These are phyloP conservation scores for Zeuzera pyrina DNA, from an alignment of 2,888 invertebrate genomes.

Conservation along the genomic window DNA sequence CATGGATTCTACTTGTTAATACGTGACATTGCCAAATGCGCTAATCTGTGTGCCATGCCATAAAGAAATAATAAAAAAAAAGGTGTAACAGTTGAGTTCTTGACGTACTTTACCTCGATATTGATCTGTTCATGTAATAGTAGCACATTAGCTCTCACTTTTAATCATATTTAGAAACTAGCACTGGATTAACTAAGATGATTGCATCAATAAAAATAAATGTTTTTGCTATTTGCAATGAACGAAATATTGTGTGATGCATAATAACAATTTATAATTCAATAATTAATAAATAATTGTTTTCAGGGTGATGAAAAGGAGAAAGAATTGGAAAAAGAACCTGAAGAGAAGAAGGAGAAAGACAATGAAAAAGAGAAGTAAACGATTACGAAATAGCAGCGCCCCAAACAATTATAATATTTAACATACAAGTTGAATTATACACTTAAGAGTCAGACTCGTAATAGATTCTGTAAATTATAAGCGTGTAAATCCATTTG, in stretches of 20 bases:
- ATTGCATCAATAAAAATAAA: too few relatives aligned
- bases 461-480: conserved; percentile 52
- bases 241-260: not conserved
- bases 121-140: too few relatives aligned
- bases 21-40: too few relatives aligned
- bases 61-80: too few relatives aligned
- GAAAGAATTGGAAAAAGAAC: conserved; percentile 75
- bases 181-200: too few relatives aligned
- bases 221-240: too few relatives aligned
- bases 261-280: not conserved
- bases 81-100: too few relatives aligned
- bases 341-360: conserved; percentile 81
- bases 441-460: conserved; percentile 53
- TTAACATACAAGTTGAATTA: conserved; percentile 30
- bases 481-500: conserved; percentile 68
- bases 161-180: too few relatives aligned
- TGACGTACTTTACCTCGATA: too few relatives aligned
- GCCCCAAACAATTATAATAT: conserved; percentile 5
- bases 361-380: conserved; percentile 42
- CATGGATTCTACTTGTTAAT: too few relatives aligned
- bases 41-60: too few relatives aligned
- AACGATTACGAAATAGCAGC: not conserved
- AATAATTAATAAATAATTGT: not conserved
- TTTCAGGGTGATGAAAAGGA: conserved; percentile 86
- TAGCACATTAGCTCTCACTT: too few relatives aligned